Evolutionary conservation across 2,888 invertebrate species (phyloP), one percentile per base, ranked within the genome.

Genomic region (Calameuta filiformis): DNA sequence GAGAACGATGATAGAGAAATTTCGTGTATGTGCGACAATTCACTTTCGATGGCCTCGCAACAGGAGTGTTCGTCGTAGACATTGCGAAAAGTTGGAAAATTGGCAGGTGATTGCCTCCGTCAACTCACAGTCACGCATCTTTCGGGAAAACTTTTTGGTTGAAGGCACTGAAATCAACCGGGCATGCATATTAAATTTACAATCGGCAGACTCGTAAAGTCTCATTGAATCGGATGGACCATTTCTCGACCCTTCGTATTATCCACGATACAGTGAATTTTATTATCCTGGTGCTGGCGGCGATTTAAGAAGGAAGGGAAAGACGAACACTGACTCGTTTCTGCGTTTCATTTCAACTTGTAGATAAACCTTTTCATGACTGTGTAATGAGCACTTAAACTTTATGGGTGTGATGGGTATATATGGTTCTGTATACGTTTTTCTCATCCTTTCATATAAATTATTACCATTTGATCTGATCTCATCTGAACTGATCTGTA

Each of bases 201-300:
- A 56, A 56, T 68, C 35, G 69, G 74, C 77, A 73, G 77, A 35
- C 31, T 73, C 68, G 73, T 77, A 73, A 56, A 56, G 23, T 56
- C 56, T 23, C 56, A 56, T 56, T 56, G 23, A 23, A 6, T 56
- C 56, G 56, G 56, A 23, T 56, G 56, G 56, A 56, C 23, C 56
- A 56, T 56, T 56, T 23, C 56, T 56, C 56, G 56, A 56, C 56
- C 56, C 56, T 56, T 56, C 56, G 56, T 56, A 56, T 56, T 56
- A 56, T 56, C 23, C 56, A 56, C 56, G 56, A 56, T 56, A 56
- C 56, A 56, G 56, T 56, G 56, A 9, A 56, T 56, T 56, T 23
- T 56, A 56, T 56, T 56, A 23, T 56, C 56, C 23, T 6, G 56
- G 9, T 56, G 23, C 56, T 56, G 9, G 56, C 23, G 56, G 9